These are phyloP conservation scores for Heliconius erato DNA, from an alignment of 2,888 invertebrate genomes.

Conservation along the genomic window DNA sequence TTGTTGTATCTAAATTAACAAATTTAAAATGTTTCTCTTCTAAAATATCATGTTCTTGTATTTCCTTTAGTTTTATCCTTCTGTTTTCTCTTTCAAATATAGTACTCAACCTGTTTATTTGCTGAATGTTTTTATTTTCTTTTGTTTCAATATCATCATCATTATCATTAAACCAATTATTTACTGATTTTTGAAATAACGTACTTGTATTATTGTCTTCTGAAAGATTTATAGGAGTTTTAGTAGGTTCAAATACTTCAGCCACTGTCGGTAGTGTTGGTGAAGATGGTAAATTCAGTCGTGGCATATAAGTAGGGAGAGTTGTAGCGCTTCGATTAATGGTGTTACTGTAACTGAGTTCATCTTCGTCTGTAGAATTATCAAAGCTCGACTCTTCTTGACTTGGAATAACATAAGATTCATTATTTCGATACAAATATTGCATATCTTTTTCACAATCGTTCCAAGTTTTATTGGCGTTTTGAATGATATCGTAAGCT, in stretches of 20 bases:
- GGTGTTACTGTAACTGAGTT: slow-evolving; percentile 10
- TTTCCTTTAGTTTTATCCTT: slow-evolving; percentile 48
- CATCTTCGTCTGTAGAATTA: slow-evolving; percentile 57
- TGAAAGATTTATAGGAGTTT: slow-evolving; percentile 52
- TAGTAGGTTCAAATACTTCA: slow-evolving; percentile 70
- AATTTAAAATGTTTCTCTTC: background rate
- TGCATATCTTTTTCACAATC: slow-evolving; percentile 74
- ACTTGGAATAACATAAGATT: slow-evolving; percentile 54
- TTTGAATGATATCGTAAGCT: slow-evolving; percentile 56
- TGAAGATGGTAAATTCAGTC: slow-evolving; percentile 65
- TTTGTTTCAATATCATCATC: slow-evolving; percentile 24
- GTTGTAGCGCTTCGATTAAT: slow-evolving; percentile 65
- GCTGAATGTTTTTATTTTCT: slow-evolving; percentile 56
- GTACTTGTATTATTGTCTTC: slow-evolving; percentile 29
- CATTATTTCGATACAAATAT: slow-evolving; percentile 61
- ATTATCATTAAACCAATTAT: slow-evolving; percentile 62
- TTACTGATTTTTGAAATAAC: slow-evolving; percentile 55
- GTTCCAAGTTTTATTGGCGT: slow-evolving; percentile 69
- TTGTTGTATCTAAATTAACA: background rate
- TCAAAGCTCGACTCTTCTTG: slow-evolving; percentile 60
- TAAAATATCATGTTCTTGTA: slow-evolving; percentile 16
- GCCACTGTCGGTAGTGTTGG: slow-evolving; percentile 74
- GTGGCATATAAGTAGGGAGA: slow-evolving; percentile 67
- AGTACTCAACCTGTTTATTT: slow-evolving; percentile 61
- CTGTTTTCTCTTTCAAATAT: slow-evolving; percentile 70